A percentile compares a stretch with the other conserved stretches of the same genome.
These are phyloP conservation scores for Alauda arvensis DNA, from an alignment of 2,797 vertebrate genomes.

Conservation along the genomic window DNA sequence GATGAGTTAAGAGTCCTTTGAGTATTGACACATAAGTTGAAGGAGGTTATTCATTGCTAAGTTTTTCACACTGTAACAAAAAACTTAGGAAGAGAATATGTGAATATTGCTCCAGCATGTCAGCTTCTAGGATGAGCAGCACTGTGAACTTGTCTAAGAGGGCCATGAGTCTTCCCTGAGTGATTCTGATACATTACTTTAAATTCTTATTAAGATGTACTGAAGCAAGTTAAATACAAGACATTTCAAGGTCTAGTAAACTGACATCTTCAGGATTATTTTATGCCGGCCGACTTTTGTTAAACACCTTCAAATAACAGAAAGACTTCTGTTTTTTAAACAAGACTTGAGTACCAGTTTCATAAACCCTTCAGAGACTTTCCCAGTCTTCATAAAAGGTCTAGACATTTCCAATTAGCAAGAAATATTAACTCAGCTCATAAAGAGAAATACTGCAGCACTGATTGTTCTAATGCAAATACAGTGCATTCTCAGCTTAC, in stretches of 20 bases:
- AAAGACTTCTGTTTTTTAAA: neutral
- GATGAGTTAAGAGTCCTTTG: slow-evolving; percentile 58
- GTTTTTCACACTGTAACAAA: neutral
- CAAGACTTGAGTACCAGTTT: neutral
- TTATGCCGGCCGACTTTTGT: neutral
- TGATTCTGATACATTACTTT: neutral
- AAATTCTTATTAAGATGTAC: neutral
- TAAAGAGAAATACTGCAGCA: neutral
- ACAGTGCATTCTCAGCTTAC: neutral
- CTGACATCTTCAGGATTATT: neutral
- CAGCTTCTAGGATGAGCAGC: neutral
- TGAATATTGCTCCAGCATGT: neutral
- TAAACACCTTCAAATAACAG: neutral
- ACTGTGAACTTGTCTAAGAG: neutral
- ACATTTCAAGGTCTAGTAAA: neutral
- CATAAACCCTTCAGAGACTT: neutral
- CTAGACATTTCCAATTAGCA: neutral
- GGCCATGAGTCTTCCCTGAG: neutral
- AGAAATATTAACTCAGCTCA: neutral
- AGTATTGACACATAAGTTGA: slow-evolving; percentile 49
- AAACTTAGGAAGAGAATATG: neutral
- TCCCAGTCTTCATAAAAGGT: neutral
- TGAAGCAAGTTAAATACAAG: neutral
- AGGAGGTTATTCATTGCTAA: slow-evolving; percentile 31
- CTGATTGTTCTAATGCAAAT: neutral